These are phyloP conservation scores for Cyphomyrus plagiostoma DNA, from an alignment of 2,113 vertebrate genomes.

Conservation along the genomic window DNA sequence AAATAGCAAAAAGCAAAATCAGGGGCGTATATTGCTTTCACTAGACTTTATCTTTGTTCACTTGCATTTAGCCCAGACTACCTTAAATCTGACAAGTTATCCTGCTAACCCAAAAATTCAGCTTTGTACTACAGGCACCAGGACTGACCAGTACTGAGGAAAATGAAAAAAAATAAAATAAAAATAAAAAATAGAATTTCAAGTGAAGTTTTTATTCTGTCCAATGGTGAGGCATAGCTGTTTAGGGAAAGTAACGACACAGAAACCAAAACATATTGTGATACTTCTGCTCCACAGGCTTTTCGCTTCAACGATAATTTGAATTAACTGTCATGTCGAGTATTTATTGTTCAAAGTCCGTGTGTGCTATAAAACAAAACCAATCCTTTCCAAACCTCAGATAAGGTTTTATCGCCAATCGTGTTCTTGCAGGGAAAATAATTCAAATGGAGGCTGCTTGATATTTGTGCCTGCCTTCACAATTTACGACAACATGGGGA, in stretches of 20 bases:
- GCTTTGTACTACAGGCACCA: neutral
- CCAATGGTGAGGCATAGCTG: neutral
- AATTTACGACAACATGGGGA: neutral
- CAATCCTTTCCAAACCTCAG: conserved; percentile 11
- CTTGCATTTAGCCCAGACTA: neutral
- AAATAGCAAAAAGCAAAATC: neutral
- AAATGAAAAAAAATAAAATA: neutral
- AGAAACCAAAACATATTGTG: neutral
- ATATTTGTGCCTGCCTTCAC: conserved; percentile 4
- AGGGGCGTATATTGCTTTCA: neutral
- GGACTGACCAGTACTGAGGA: neutral
- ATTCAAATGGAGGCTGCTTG: conserved; percentile 2
- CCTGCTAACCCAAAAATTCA: neutral
- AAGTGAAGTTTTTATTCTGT: neutral
- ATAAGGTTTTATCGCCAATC: conserved; percentile 22
- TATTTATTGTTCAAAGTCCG: conserved; percentile 20
- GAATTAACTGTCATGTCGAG: neutral
- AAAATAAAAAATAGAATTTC: neutral
- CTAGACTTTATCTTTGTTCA: neutral
- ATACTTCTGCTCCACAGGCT: neutral
- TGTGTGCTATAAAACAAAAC: conserved; percentile 10
- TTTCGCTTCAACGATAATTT: neutral
- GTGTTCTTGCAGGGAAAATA: neutral
- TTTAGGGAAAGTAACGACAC: neutral
- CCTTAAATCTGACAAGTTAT: neutral